A percentile compares a stretch with the other conserved stretches of the same genome.
These are phyloP conservation scores for Ptilorrhoa leucosticta DNA, from an alignment of 2,113 vertebrate species.

Conservation along the genomic window DNA sequence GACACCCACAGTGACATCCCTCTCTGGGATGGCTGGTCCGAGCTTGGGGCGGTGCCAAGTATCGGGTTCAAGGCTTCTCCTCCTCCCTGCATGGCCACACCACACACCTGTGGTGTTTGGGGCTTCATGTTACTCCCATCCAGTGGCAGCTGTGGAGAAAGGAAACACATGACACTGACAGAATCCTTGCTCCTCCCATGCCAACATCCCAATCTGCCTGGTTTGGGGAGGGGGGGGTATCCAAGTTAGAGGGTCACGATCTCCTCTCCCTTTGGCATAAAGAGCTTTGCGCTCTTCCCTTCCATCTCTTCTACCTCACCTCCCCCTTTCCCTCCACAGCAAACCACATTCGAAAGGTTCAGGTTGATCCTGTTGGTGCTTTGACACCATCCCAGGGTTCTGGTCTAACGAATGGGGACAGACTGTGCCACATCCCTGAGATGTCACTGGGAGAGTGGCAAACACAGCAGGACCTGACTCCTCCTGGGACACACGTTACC, in stretches of 20 bases:
- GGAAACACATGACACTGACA: slow-evolving; percentile 65
- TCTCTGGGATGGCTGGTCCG: slow-evolving; percentile 7
- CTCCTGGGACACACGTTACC: background rate
- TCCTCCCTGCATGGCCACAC: slow-evolving; percentile 50
- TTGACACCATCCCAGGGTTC: background rate
- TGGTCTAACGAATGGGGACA: background rate
- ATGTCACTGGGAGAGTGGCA: background rate
- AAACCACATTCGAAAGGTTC: background rate
- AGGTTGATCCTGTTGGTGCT: background rate
- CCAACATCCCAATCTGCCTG: slow-evolving; percentile 25
- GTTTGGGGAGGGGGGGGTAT: background rate
- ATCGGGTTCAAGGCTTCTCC: slow-evolving; percentile 23
- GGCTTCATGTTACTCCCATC: slow-evolving; percentile 53
- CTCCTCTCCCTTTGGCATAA: background rate
- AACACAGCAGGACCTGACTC: background rate
- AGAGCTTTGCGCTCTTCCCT: background rate
- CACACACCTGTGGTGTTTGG: slow-evolving; percentile 25
- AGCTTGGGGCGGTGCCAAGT: slow-evolving; percentile 9
- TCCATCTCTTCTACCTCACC: background rate
- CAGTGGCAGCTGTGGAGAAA: slow-evolving; percentile 66
- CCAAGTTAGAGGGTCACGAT: background rate
- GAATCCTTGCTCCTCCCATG: slow-evolving; percentile 43
- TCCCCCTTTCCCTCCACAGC: slow-evolving; percentile 34
- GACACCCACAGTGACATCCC: slow-evolving; percentile 19
- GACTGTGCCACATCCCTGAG: background rate